These are phyloP conservation scores for Psix sp. DNA, from an alignment of 1,140 invertebrate species.

Conservation along the genomic window DNA sequence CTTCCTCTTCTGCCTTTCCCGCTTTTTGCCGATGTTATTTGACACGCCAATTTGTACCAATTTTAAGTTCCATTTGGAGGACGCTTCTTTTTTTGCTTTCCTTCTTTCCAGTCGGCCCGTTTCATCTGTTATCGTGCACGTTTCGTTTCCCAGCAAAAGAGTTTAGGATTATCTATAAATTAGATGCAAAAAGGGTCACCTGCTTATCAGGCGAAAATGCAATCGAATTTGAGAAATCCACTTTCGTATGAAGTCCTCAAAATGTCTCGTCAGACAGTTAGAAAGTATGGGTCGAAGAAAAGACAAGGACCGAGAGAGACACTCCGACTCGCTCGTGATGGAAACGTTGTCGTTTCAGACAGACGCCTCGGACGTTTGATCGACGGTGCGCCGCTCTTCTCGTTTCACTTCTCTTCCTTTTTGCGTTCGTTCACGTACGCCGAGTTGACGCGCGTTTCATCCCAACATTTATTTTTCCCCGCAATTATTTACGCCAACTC, in stretches of 20 bases:
- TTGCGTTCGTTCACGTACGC: slow-evolving; percentile 46
- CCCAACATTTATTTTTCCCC: slow-evolving; percentile 31
- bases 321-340: too few species aligned
- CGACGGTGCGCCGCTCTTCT: slow-evolving; percentile 59
- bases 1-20: slow-evolving; percentile 19
- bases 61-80: slow-evolving; percentile 41
- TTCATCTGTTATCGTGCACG: slow-evolving; percentile 13
- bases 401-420: slow-evolving; percentile 27
- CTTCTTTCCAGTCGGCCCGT: neutral
- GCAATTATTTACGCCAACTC: slow-evolving; percentile 32
- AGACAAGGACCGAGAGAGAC: too few species aligned
- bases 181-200: too few species aligned
- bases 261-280: too few species aligned
- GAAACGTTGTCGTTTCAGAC: slow-evolving; percentile 71
- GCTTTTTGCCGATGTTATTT: slow-evolving; percentile 52
- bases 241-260: too few species aligned
- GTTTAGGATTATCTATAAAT: too few species aligned
- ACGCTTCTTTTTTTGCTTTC: slow-evolving; percentile 2
- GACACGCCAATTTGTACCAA: slow-evolving; percentile 56
- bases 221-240: too few species aligned
- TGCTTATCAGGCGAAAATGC: too few species aligned
- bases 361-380: slow-evolving; percentile 72
- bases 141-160: slow-evolving; percentile 5
- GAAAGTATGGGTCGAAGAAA: too few species aligned
- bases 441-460: slow-evolving; percentile 29